Evolutionary conservation across 1,140 invertebrate species (phyloP), one percentile per base, ranked within the genome.

Genomic region (Drosophila burlai): DNA sequence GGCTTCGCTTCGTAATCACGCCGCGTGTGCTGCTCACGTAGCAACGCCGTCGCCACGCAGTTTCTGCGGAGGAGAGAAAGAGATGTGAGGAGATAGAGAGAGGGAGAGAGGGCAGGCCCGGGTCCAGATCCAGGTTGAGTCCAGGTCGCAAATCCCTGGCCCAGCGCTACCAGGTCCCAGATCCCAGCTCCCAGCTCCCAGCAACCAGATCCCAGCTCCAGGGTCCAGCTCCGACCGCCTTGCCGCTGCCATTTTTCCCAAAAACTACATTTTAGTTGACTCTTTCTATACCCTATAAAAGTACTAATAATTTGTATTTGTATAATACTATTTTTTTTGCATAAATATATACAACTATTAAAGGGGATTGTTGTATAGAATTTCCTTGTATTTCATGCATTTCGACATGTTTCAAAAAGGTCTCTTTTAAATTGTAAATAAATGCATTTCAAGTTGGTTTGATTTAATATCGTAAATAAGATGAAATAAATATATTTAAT

Each of bases 11-110:
- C 71, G 83, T 76, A 86, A 86, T 86, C 79, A 81, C 52, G 50
- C 84, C 83, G 84, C 84, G 84, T 87, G 84, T 81, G 83, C 80
- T 78, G 73, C 83, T 89, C 83, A 87, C 84, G 84, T 87, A 87
- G 84, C 66, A 61, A 54, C 71, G 83, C 80, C 83, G 83, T 83
- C 59, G 80, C 52, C 47, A 54, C 55, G 64, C 60, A 42, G 54
- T 21, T 52, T 18, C 50, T 34, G 50, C 29, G n/a, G 50, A 34
- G 50, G n/a, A 8, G 29, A 10, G 16, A 3, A 6, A n/a, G 47
- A 58, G 72, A 46, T 71, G 60, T 55, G 73, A 31, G 36, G 24
- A 24, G 24, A 3, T 24, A 24, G 24, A 3, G 80, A 36, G 7
- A 38, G 31, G 34, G 11, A 11, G 46, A 31, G 36, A 18, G 46